Base-by-base conservation (phyloP, 2,113 vertebrate species). In the Xiphorhynchus elegans region DNA sequence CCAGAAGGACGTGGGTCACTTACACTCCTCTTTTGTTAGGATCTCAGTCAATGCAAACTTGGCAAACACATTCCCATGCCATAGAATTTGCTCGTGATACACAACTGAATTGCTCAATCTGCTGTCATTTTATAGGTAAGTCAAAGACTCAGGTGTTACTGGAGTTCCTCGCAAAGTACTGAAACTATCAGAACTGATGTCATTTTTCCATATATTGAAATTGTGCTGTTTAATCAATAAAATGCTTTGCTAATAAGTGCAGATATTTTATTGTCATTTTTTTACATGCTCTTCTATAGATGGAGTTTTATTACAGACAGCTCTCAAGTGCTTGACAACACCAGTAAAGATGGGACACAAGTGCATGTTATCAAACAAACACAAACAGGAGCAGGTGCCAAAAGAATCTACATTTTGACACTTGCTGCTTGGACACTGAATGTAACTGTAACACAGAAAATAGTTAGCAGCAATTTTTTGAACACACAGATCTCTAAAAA, bases 401-500 rank as follows among this genome's bases (percentile, higher is more conserved):
- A 39, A 80, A 67, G 19, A 46, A 87, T 21, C 64, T 28, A 56
- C 26, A 58, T 75, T 84, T 88, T 21, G 0, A 72, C 72, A 88
- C 40, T 52, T 15, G 0, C 7, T 47, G 44, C 58, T 64, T 35
- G 60, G 79, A 90, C 83, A 56, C 0, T 16, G 55, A 90, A 75
- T 2, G 1, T 6, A 52, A 69, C 24, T 13, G 31, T 7, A 84
- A 70, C 0, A 0, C 4, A 92, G 39, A 42, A 73, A 58, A 67
- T 4, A 92, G 53, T 62, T 42, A 31, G 44, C 42, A 79, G 70
- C 60, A 42, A 37, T 58, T 73, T 55, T 87, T 62, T 93, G 64
- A 94, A 73, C 37, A n/a, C 24, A 53, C 3, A 70, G 52, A 58
- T 93, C 81, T 88, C 69, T n/a, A 72, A 66, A 66, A 94, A 90